Percentiles rank a stretch among this genome's conserved stretches.
These are phyloP conservation scores for Agelaius tricolor DNA, from an alignment of 2,113 vertebrate species.

Conservation along the genomic window DNA sequence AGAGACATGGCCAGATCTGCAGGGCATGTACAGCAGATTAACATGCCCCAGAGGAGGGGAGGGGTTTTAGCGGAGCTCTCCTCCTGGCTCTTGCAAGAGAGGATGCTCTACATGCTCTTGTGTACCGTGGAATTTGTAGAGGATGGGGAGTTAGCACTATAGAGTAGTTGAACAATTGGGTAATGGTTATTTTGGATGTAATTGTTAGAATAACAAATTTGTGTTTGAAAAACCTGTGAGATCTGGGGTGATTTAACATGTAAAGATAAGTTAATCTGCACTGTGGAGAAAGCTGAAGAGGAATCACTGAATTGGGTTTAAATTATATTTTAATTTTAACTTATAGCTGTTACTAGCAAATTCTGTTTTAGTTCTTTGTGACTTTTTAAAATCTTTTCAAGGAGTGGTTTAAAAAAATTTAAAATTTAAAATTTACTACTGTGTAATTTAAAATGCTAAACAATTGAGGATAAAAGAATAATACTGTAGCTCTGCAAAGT, in stretches of 20 bases:
- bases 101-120: neutral
- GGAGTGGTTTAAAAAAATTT: neutral
- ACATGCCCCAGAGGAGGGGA: accelerated
- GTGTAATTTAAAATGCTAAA: neutral
- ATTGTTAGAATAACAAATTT: neutral
- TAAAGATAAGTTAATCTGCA: neutral
- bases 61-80: neutral
- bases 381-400: neutral
- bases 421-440: neutral
- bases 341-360: neutral
- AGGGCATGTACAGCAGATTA: neutral
- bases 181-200: neutral
- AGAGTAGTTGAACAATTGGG: neutral
- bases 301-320: neutral
- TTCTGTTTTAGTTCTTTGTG: neutral
- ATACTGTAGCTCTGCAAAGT: neutral
- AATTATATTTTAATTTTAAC: neutral
- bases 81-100: neutral
- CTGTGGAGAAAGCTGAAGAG: neutral
- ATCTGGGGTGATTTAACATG: neutral
- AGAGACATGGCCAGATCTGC: neutral
- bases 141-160: neutral
- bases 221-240: neutral
- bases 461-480: neutral
- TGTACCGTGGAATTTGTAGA: neutral